Conservation (phyloP, 2,888 invertebrate species). For the Automeris io region DNA sequence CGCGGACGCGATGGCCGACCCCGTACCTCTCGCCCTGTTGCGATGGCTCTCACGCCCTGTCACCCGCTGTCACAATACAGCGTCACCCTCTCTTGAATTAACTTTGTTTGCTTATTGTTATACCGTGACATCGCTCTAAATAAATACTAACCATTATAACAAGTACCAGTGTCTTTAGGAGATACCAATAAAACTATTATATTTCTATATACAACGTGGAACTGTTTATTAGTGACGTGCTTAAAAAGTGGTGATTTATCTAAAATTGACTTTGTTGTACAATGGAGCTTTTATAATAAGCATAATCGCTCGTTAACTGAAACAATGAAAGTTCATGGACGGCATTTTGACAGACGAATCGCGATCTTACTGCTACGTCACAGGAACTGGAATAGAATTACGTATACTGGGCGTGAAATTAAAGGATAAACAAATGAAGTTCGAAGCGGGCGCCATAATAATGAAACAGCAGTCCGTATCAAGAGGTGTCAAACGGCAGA, state of each 20-base stretch:
- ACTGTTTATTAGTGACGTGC: constrained; percentile 6
- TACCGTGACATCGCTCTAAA: constrained; percentile 32
- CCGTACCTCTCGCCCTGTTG: constrained; percentile 20
- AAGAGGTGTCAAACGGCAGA: constrained; percentile 69
- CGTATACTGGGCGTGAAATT: constrained; percentile 63
- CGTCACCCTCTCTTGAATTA: constrained; percentile 51
- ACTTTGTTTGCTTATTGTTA: constrained; percentile 63
- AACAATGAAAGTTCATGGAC: constrained; percentile 58
- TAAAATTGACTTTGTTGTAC: constrained; percentile 11
- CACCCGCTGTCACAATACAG: constrained; percentile 43
- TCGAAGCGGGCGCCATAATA: constrained; percentile 60
- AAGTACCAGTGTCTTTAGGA: constrained; percentile 9
- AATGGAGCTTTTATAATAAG: constrained; percentile 25
- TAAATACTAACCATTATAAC: constrained; percentile 30
- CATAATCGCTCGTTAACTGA: constrained; percentile 33
- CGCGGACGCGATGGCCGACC: constrained; percentile 23
- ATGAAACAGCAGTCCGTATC: constrained; percentile 68
- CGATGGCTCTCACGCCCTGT: constrained; percentile 28
- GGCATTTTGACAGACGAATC: constrained; percentile 56
- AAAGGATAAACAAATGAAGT: constrained; percentile 76
- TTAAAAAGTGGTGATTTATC: background rate
- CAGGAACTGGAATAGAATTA: constrained; percentile 68
- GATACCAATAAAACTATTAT: constrained; percentile 6
- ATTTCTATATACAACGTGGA: background rate
- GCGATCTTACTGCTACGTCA: constrained; percentile 62